Percentiles rank a stretch among this genome's conserved stretches.
These are phyloP conservation scores for Oceanodroma leucorhoa DNA, from an alignment of 2,797 vertebrate genomes.

Conservation along the genomic window DNA sequence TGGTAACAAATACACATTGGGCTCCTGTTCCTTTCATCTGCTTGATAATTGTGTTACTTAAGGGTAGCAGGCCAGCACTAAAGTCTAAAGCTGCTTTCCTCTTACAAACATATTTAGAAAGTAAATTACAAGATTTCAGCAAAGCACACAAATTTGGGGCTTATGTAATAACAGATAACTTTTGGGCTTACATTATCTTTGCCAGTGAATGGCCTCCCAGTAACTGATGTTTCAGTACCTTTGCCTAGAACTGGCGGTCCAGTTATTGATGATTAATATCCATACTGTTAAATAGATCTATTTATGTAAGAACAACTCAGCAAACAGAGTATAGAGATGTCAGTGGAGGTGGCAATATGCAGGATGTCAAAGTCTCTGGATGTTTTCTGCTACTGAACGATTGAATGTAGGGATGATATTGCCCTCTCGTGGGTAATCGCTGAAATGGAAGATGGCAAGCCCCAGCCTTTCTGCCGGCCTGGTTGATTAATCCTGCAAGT, in stretches of 20 bases:
- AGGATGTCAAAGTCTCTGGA: background rate
- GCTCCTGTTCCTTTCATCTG: background rate
- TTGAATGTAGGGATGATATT: constrained; percentile 12
- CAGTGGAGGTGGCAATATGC: rapidly evolving
- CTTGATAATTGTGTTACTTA: background rate
- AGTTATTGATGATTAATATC: background rate
- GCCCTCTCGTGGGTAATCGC: constrained; percentile 59
- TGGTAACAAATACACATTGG: background rate
- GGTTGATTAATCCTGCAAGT: background rate
- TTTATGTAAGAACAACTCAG: background rate
- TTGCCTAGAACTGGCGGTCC: background rate
- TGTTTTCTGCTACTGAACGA: background rate
- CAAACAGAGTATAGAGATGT: background rate
- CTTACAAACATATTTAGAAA: background rate
- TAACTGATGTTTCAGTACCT: background rate
- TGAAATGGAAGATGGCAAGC: background rate
- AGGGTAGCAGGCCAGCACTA: background rate
- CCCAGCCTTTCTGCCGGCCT: too few species aligned
- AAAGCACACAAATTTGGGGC: background rate
- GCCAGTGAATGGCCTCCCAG: background rate
- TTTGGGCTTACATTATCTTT: background rate
- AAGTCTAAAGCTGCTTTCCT: background rate
- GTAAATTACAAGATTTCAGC: background rate
- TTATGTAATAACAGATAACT: background rate
- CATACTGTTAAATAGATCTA: background rate